A percentile compares a stretch with the other conserved stretches of the same genome.
These are phyloP conservation scores for Lagopus leucura DNA, from an alignment of 2,113 vertebrate species.

Conservation along the genomic window DNA sequence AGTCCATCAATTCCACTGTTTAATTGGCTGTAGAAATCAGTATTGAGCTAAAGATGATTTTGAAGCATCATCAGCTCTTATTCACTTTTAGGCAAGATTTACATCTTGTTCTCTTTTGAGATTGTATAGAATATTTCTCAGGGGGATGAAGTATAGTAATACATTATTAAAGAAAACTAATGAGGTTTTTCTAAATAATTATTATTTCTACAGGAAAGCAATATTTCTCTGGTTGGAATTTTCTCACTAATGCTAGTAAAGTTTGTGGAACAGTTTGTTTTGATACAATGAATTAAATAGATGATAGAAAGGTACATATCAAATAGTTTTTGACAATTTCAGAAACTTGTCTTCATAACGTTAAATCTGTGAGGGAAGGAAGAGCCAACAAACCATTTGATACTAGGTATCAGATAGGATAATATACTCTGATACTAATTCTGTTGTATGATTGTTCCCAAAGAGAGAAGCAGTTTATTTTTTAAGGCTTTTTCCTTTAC, in stretches of 20 bases:
- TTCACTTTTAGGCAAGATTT: constrained; percentile 21
- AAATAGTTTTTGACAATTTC: background rate
- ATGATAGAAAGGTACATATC: background rate
- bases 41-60: constrained; percentile 18
- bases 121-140: background rate
- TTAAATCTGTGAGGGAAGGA: background rate
- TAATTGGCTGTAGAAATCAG: constrained; percentile 51
- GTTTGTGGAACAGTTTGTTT: background rate
- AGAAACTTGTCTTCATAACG: background rate
- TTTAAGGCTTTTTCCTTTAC: background rate
- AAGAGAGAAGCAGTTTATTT: background rate
- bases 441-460: background rate
- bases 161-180: background rate
- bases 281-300: background rate
- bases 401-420: background rate
- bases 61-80: constrained; percentile 5
- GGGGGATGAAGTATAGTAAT: background rate
- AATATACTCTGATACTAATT: background rate
- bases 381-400: background rate
- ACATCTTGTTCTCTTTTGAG: constrained; percentile 7
- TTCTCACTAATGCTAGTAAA: background rate
- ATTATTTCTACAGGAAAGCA: background rate
- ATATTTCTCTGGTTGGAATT: background rate
- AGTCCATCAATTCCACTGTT: constrained; percentile 42
- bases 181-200: background rate